These are phyloP conservation scores for Cyrtorhinus lividipennis DNA, from an alignment of 1,140 invertebrate species.

Conservation along the genomic window DNA sequence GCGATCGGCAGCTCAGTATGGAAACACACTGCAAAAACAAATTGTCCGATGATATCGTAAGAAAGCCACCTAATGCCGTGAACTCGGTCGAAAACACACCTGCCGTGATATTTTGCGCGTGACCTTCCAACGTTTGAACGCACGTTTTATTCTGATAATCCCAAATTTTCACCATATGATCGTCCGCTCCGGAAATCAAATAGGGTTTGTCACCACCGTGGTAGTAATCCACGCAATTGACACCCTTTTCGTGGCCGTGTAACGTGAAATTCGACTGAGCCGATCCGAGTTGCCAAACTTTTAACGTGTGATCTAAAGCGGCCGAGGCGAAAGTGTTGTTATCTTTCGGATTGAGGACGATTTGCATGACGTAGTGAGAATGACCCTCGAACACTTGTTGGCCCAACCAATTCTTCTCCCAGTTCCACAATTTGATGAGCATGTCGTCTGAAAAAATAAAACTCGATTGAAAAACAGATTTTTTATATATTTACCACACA, in stretches of 20 bases:
- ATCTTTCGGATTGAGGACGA: constrained; percentile 99
- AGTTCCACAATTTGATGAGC: constrained; percentile 99
- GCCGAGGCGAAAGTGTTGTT: constrained; percentile 99
- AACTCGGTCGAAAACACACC: constrained; percentile 25
- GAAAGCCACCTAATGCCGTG: too few relatives aligned
- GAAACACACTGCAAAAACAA: constrained; percentile 54
- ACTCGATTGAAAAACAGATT: background rate
- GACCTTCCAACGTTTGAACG: constrained; percentile 94
- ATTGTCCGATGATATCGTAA: background rate
- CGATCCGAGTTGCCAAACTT: constrained; percentile 96
- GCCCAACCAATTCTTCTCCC: constrained; percentile 95
- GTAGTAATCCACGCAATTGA: constrained; percentile 99
- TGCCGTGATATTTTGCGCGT: constrained; percentile 88
- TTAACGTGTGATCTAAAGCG: constrained; percentile 91
- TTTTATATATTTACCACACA: too few relatives aligned
- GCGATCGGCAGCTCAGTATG: constrained; percentile 97
- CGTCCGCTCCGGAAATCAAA: constrained; percentile 96
- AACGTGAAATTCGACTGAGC: constrained; percentile 95
- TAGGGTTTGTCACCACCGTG: constrained; percentile 99
- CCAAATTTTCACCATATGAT: constrained; percentile 96
- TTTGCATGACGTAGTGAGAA: constrained; percentile 99
- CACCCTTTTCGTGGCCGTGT: constrained; percentile 97
- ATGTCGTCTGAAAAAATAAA: constrained; percentile 73
- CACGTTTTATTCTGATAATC: constrained; percentile 99
- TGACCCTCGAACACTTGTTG: constrained; percentile 97